Evolutionary conservation across 1,140 invertebrate species (phyloP), one percentile per base, ranked within the genome.

Genomic region (Cheumatopsyche charites): DNA sequence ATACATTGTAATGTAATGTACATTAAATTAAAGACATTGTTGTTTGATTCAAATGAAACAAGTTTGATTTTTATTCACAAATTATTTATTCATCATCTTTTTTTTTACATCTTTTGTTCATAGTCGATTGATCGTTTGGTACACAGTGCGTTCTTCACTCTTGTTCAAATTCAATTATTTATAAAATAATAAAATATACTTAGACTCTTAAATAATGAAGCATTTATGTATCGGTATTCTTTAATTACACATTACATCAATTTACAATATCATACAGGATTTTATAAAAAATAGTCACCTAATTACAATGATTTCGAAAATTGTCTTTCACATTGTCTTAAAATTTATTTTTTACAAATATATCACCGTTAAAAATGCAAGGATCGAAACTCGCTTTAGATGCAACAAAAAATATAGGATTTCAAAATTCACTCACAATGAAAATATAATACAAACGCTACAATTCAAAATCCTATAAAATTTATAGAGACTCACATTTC

Each of bases 211-310:
- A 68, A 68, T 68, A 55, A 19, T 55, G 19, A 68, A 68, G 66
- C 66, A 68, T 68, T 29, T 42, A 68, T 68, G 19, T 36, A 36
- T 58, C 23, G 19, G 23, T 26, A 68, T 7, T 47, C n/a, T 55
- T 55, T 29, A 68, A 68, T 68, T 68, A 68, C 49, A 68, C 66
- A 68, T 36, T 68, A 58, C 55, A 67, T n/a, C 65, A 68, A 68
- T 68, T 26, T 68, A 68, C 66, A 68, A 68, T 68, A 68, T 68
- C 49, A 52, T 68, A 68, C 66, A 68, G 41, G 23, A 55, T 58
- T 58, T 25, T 58, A 58, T 68, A 68, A 26, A 68, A 68, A 68
- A 68, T 68, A 68, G 66, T 55, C n/a, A 43, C 66, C 42, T 47
- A 49, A 29, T 66, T 42, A 42, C 62, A 47, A 58, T 12, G 55